These are phyloP conservation scores for Hyppa rectilinea DNA, from an alignment of 2,888 invertebrate genomes.

Conservation along the genomic window DNA sequence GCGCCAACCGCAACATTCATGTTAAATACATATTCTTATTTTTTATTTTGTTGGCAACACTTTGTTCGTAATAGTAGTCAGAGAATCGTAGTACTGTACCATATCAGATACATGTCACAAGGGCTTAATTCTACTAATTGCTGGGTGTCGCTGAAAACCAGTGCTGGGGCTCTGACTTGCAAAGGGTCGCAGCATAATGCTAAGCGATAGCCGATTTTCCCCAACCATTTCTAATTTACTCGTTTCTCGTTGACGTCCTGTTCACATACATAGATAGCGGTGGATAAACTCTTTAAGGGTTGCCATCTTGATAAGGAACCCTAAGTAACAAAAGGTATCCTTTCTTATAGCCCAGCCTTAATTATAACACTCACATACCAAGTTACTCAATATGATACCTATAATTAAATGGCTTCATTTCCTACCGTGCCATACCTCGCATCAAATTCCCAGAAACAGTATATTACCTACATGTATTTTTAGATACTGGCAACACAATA, in stretches of 20 bases:
- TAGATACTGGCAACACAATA: slow-evolving; percentile 5
- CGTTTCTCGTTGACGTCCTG: too few relatives aligned
- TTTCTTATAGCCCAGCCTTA: neutral
- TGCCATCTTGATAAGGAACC: neutral
- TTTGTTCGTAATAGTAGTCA: neutral
- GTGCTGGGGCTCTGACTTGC: too few relatives aligned
- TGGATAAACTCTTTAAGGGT: too few relatives aligned
- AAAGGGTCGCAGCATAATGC: too few relatives aligned
- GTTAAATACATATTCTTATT: slow-evolving; percentile 48
- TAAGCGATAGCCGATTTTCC: too few relatives aligned
- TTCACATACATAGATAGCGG: too few relatives aligned
- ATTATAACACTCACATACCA: neutral
- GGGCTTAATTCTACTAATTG: neutral
- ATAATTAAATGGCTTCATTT: slow-evolving; percentile 12
- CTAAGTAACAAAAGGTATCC: neutral
- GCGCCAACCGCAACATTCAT: slow-evolving; percentile 44
- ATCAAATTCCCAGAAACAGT: neutral
- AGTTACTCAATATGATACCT: too few relatives aligned
- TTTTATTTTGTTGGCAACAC: slow-evolving; percentile 43
- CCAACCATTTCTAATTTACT: too few relatives aligned
- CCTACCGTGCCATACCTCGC: neutral
- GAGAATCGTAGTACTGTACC: neutral
- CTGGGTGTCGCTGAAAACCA: too few relatives aligned
- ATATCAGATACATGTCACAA: neutral
- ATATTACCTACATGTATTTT: neutral